A percentile compares a stretch with the other conserved stretches of the same genome.
phyloP scores from a whole-genome alignment of 2,797 vertebrate species.

The Pseudochirops cupreus region DNA sequence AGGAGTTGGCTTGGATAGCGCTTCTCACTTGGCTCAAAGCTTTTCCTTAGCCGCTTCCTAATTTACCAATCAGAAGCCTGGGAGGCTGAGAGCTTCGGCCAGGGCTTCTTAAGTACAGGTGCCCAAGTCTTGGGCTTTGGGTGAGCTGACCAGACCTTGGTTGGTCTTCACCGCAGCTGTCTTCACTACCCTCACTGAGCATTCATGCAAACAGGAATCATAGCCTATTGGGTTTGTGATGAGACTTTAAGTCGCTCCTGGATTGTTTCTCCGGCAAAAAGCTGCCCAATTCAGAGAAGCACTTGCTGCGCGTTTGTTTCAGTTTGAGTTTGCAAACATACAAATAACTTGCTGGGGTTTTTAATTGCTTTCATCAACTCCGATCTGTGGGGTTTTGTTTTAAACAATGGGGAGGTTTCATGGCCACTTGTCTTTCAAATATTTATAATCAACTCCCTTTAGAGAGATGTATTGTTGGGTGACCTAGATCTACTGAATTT shows the following conservation, averaged over 20 bases:
- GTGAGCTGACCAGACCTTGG: neutral
- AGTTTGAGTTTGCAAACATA: neutral
- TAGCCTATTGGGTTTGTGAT: neutral
- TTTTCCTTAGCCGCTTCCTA: neutral
- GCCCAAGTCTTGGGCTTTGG: slow-evolving; percentile 10
- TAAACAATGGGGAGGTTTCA: slow-evolving; percentile 37
- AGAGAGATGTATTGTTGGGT: slow-evolving; percentile 50
- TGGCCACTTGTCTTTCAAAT: slow-evolving; percentile 65
- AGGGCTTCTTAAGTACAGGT: neutral
- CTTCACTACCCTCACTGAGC: neutral
- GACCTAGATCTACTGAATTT: slow-evolving; percentile 68
- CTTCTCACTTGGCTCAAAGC: neutral
- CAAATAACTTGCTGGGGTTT: slow-evolving; percentile 25
- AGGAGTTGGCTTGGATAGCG: neutral
- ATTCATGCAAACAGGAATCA: neutral
- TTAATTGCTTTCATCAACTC: slow-evolving; percentile 11
- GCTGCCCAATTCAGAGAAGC: slow-evolving; percentile 10
- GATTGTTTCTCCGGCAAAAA: slow-evolving; percentile 34
- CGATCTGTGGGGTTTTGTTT: slow-evolving; percentile 12
- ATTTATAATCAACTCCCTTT: slow-evolving; percentile 70
- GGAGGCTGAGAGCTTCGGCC: neutral
- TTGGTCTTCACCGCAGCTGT: neutral
- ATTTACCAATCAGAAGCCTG: slow-evolving; percentile 26
- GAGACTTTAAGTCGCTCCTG: neutral
- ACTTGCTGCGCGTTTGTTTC: slow-evolving; percentile 4